A percentile compares a stretch with the other conserved stretches of the same genome.
These are phyloP conservation scores for Cremastobaeus sp. DNA, from an alignment of 2,888 invertebrate species.

Conservation along the genomic window DNA sequence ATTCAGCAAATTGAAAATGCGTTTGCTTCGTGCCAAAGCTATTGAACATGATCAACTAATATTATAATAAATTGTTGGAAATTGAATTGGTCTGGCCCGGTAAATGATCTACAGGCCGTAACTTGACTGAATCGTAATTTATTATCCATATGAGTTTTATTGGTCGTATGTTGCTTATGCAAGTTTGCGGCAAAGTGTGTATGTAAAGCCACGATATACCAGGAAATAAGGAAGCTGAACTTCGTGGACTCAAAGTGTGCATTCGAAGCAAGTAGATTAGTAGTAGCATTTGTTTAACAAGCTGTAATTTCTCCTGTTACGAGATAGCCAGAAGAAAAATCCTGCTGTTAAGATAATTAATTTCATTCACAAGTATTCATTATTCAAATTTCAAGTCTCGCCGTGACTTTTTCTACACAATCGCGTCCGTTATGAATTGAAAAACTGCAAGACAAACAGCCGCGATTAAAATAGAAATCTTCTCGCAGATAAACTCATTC, in stretches of 20 bases:
- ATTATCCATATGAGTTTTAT: slow-evolving; percentile 46
- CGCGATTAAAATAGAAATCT: no score
- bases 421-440: no score
- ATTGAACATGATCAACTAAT: slow-evolving; percentile 18
- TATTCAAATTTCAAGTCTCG: no score
- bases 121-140: slow-evolving; percentile 30
- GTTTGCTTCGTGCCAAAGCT: slow-evolving; percentile 3
- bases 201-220: slow-evolving; percentile 17
- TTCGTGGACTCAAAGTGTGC: neutral
- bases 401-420: no score
- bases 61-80: slow-evolving; percentile 1
- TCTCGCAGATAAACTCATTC: no score
- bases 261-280: neutral
- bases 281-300: no score
- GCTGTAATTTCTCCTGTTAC: no score
- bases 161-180: slow-evolving; percentile 26
- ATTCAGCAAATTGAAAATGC: no score
- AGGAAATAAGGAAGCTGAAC: slow-evolving; percentile 40
- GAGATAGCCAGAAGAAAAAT: no score
- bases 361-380: no score
- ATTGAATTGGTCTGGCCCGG: slow-evolving; percentile 14
- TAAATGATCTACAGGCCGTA: slow-evolving; percentile 17
- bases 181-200: slow-evolving; percentile 14
- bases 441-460: no score
- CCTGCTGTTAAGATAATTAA: no score